A percentile compares a stretch with the other conserved stretches of the same genome.
These are phyloP conservation scores for Arbacia lixula DNA, from an alignment of 53 echinoderm and acorn worm genomes.

Conservation along the genomic window DNA sequence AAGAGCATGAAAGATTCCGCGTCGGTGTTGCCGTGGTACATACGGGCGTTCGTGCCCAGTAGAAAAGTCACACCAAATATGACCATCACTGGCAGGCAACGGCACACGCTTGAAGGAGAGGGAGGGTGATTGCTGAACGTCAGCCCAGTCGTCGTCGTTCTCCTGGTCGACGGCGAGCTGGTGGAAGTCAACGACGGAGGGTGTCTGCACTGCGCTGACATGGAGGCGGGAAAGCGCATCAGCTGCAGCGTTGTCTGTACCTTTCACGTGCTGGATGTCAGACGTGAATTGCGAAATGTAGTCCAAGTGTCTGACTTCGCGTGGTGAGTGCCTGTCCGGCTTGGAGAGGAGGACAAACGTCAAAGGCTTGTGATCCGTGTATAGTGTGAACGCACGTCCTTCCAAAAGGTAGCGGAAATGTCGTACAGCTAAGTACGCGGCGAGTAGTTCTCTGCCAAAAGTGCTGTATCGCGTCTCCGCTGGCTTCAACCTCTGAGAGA, in stretches of 20 bases:
- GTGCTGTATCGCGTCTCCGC: too few species aligned
- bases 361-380: too few species aligned
- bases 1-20: slow-evolving; percentile 33
- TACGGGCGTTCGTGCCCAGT: slow-evolving; percentile 23
- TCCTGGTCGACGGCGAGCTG: slow-evolving; percentile 29
- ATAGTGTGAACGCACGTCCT: too few species aligned
- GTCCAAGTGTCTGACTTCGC: too few species aligned
- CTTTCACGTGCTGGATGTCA: slow-evolving; percentile 42
- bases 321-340: too few species aligned
- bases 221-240: slow-evolving; percentile 49
- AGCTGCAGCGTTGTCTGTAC: slow-evolving; percentile 40
- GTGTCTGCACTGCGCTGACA: background rate
- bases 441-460: too few species aligned
- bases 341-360: too few species aligned
- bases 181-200: slow-evolving; percentile 30
- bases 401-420: too few species aligned
- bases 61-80: slow-evolving; percentile 57
- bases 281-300: too few species aligned
- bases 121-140: too few species aligned
- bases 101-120: slow-evolving; percentile 24
- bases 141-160: background rate
- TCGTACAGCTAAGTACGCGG: too few species aligned
- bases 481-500: too few species aligned
- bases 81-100: slow-evolving; percentile 22
- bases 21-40: background rate